Base-by-base conservation (phyloP, 2,888 invertebrate genomes). In the Griposia aprilina region DNA sequence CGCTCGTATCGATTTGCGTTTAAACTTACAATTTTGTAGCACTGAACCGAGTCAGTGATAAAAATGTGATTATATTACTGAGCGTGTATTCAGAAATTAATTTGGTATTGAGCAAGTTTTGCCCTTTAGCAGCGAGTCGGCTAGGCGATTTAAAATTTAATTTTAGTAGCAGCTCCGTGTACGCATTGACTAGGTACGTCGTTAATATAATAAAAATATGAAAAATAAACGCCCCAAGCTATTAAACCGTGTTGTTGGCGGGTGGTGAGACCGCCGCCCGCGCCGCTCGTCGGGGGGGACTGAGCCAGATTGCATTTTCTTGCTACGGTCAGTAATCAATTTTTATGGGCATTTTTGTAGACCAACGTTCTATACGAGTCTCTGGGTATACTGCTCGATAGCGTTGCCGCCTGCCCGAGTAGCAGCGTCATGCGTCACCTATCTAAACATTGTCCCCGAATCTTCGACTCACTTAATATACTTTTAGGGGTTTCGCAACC, bases 271-370 rank as follows among this genome's bases (percentile, higher is more conserved):
- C 74, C 77, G 88, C 87, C 86, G 82, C 68, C 80, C 87, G 82
- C 86, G 82, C 67, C 84, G 75, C 72, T 57, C 85, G 80, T 79
- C 72, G 87, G 89, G 88, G 89, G 85, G 90, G 87, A 55, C 72
- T 76, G 92, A 91, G 92, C 93, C 93, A 94, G 95, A 96, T 96
- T 96, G 95, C 95, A 96, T 95, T 96, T 95, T 94, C 96, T 95
- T 95, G 94, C 95, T 94, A 92, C 93, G 94, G 93, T 91, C 91
- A 94, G 95, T 95, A 96, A 96, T 96, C 95, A 96, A 96, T 95
- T 96, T 96, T 96, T 96, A 95, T 94, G 95, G 93, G 91, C 90
- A 94, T 94, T 95, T 95, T 94, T 93, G 94, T 94, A 93, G 93
- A 93, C 93, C 92, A 90, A 89, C 87, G 89, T 87, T 87, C 87